Evolutionary conservation across 1,140 invertebrate genomes (phyloP), one percentile per base, ranked within the genome.

Genomic region (Acromyrmex echinatior): DNA sequence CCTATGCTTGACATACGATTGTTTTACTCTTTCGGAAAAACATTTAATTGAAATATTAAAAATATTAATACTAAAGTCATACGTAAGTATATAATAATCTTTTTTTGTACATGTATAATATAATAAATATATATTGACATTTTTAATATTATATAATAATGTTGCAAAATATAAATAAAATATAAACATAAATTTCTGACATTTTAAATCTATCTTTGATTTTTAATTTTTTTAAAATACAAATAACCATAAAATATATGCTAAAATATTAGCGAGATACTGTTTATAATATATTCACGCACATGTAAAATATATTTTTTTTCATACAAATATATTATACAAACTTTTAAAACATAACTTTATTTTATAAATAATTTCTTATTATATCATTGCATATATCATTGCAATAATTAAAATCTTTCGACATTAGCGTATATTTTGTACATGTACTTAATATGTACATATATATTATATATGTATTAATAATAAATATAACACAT

Each of bases 21-120:
- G 14, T 74, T 62, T 74, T 7, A 60, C 5, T 74, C 35, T 60
- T 45, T 28, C 14, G 18, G 21, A 18, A 58, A 82, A 28, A 62
- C 45, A 73, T 82, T 49, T 70, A 70, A 49, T 71, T 60, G 25
- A 73, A 58, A 4, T n/a, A 60, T 53, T 51, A 18, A 66, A 77
- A 31, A 3, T 79, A 35, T 76, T 21, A 58, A 1, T 10, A 45
- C 0, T 45, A 45, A 45, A 45, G 39, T 45, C 39, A 45, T 45
- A 25, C 25, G 25, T 39, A 25, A 51, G 18, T 31, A 25, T 28
- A 39, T 9, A 39, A 39, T 39, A 63, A 78, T 63, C 25, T n/a
- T 5, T n/a, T 58, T 10, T 65, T 14, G 14, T 49, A 45, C 10
- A 18, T 62, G 16, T 31, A 31, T 31, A 31, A 14, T 60, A 60